Evolutionary conservation across 2,113 vertebrate species (phyloP).

Genomic region (Turdus rufiventris): DNA sequence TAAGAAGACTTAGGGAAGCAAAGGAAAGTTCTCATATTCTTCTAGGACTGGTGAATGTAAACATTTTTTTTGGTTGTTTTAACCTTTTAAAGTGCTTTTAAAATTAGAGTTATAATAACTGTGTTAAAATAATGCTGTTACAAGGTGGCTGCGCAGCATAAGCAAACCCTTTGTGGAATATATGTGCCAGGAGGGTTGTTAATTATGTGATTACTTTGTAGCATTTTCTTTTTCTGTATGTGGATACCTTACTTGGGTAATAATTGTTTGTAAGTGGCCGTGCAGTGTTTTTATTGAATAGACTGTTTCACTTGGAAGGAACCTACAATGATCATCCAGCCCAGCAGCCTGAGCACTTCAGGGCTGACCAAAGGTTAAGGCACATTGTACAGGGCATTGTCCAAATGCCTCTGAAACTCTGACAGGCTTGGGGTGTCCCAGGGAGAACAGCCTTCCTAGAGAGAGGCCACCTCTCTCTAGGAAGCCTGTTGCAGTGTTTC

Average conservation of each 20-base stretch:
- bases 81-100: background rate
- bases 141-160: background rate
- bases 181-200: background rate
- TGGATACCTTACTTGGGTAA: background rate
- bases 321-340: accelerated
- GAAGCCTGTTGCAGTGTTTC: background rate
- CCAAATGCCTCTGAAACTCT: background rate
- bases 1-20: background rate
- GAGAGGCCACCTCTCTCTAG: background rate
- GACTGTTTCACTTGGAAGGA: background rate
- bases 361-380: background rate
- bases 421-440: background rate
- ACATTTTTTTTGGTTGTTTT: background rate
- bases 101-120: background rate
- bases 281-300: background rate
- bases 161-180: background rate
- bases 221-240: background rate
- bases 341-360: background rate
- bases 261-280: background rate
- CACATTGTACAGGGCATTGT: background rate
- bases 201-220: background rate
- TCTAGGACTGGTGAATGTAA: background rate
- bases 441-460: too few species aligned
- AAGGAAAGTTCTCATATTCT: background rate
- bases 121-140: background rate